A percentile compares a stretch with the other conserved stretches of the same genome.
phyloP scores from a whole-genome alignment of 2,888 invertebrate species.

The Uloborus plumipes region DNA sequence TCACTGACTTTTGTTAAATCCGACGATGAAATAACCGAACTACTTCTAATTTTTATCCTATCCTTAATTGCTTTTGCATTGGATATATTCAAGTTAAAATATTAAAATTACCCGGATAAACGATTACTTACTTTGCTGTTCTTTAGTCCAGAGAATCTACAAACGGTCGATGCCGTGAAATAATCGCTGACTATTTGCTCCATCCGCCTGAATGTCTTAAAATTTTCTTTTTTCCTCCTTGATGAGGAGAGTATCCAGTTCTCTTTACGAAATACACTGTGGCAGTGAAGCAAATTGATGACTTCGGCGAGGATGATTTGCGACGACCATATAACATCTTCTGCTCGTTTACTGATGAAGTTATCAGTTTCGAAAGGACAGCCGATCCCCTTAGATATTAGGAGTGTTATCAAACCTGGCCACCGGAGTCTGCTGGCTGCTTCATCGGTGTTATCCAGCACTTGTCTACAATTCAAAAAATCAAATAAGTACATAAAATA shows the following conservation, averaged over 20 bases:
- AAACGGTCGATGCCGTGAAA: constrained; percentile 28
- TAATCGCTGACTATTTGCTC: constrained; percentile 25
- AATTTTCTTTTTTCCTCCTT: background rate
- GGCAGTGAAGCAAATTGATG: constrained; percentile 43
- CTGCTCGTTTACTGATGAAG: constrained; percentile 40
- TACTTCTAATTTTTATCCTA: too few species aligned
- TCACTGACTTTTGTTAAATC: too few species aligned
- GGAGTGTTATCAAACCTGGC: constrained; percentile 47
- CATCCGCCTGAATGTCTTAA: background rate
- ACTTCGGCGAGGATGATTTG: constrained; percentile 48
- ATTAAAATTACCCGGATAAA: background rate
- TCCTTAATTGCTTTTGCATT: too few species aligned
- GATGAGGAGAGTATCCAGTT: constrained; percentile 17
- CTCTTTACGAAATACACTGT: constrained; percentile 37
- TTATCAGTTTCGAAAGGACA: constrained; percentile 36
- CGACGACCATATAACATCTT: constrained; percentile 50
- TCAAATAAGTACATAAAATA: background rate
- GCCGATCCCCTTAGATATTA: constrained; percentile 37
- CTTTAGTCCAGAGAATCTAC: constrained; percentile 22
- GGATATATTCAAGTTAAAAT: too few species aligned
- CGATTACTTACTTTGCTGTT: constrained; percentile 36
- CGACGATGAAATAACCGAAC: too few species aligned
- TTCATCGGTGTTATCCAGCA: constrained; percentile 31
- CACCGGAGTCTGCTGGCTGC: constrained; percentile 30
- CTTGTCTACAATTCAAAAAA: constrained; percentile 18